Conservation (phyloP, 2,797 vertebrate genomes). For the Myoxocephalus aenaeus region DNA sequence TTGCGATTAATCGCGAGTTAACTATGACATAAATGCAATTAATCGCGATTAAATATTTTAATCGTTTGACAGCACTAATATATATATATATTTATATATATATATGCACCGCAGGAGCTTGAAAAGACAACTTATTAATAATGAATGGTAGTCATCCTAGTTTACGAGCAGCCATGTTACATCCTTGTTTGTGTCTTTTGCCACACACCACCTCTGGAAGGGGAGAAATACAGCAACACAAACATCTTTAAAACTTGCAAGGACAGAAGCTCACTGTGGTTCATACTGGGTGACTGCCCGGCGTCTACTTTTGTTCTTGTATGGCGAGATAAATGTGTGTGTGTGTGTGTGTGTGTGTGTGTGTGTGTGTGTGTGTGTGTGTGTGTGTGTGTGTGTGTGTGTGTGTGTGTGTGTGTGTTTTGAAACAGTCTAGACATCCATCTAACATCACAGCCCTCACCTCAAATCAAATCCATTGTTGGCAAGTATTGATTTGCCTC, state of each 20-base stretch:
- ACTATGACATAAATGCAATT: too few species aligned
- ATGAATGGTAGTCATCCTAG: not conserved
- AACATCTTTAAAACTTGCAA: not conserved
- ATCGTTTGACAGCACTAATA: too few species aligned
- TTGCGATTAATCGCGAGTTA: too few species aligned
- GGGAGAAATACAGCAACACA: not conserved
- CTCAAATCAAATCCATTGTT: constrained; percentile 66
- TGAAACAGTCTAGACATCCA: constrained; percentile 32
- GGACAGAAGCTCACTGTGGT: not conserved
- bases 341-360: constrained; percentile 22
- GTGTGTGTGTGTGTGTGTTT: constrained; percentile 32
- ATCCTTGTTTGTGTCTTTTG: not conserved
- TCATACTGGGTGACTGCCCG: constrained; percentile 30
- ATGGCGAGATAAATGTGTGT: not conserved
- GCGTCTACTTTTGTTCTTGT: constrained; percentile 14
- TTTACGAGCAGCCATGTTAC: not conserved
- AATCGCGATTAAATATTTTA: too few species aligned
- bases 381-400: constrained; percentile 26
- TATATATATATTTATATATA: too few species aligned
- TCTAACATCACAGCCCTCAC: constrained; percentile 46
- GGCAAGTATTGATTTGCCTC: constrained; percentile 62
- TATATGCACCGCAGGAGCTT: too few species aligned
- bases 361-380: constrained; percentile 35
- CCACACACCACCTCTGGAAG: not conserved
- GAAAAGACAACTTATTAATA: not conserved